Evolutionary conservation across 1,140 invertebrate species (phyloP), one percentile per base, ranked within the genome.

Genomic region (Rhizoglyphus robini): DNA sequence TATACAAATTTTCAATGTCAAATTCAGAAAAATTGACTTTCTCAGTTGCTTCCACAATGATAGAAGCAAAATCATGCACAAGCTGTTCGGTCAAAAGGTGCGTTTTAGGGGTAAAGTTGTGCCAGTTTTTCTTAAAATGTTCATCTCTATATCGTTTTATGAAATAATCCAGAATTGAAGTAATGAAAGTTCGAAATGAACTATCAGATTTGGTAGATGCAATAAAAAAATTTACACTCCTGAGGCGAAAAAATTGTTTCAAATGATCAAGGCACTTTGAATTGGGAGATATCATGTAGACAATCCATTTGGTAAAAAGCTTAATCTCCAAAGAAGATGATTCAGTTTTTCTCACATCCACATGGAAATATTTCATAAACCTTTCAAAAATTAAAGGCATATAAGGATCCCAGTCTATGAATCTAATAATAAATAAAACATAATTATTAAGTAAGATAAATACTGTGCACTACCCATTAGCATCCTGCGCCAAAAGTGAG

Each of bases 381-480:
- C 27, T 18, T 27, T 60, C 18, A 73, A 91, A 95, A 78, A 96
- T 88, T 71, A 78, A 77, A 0, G 88, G 83, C 34, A 90, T 79
- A 72, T 89, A 81, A 0, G 86, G 86, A 65, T 84, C 83, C 90
- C 90, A 96, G 71, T 96, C 84, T 60, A 96, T 84, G 46, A 84
- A 84, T 0, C 54, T 58, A 3, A 30, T n/a, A n/a, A 11, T 18
- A 58, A 58, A 58, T 11, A n/a, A n/a, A n/a, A n/a, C n/a, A n/a
- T n/a, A n/a, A n/a, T n/a, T 25, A 54, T 30, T 54, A 25, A 20
- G 23, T 25, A 23, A 54, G 23, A 11, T 54, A 8, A 5, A 8
- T 13, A 54, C 8, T 5, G 23, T 30, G 23, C 49, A n/a, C 5
- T 58, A 58, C 54, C 91, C 90, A 65, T 89, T 84, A 74, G 87